phyloP scores from a whole-genome alignment of 2,797 vertebrate species.

The Gymnoscopelus microlampas region DNA sequence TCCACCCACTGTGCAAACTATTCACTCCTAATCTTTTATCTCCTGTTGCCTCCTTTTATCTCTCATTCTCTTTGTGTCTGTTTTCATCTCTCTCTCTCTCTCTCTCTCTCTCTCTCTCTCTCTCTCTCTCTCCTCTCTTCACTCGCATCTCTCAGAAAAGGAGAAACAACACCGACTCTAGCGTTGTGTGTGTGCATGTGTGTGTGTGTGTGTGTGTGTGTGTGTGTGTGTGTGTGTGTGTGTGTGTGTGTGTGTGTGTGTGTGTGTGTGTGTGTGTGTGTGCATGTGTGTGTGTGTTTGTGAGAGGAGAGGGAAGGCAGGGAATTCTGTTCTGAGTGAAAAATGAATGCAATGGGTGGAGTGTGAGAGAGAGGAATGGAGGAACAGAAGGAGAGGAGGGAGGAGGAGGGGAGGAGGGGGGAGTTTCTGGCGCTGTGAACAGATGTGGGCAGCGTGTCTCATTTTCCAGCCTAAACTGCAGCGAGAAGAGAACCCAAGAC shows the following conservation, averaged over 20 bases:
- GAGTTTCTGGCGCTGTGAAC: constrained; percentile 64
- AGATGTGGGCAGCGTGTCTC: constrained; percentile 67
- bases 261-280: constrained; percentile 12
- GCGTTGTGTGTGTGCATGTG: neutral
- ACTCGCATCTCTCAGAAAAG: neutral
- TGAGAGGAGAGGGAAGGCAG: constrained; percentile 37
- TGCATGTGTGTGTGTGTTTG: neutral
- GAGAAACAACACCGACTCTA: constrained; percentile 1
- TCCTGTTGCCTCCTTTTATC: no score
- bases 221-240: neutral
- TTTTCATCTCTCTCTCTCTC: neutral
- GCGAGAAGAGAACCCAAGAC: constrained; percentile 22
- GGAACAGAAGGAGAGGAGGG: constrained; percentile 27
- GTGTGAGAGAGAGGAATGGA: constrained; percentile 46
- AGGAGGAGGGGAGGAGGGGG: constrained; percentile 52
- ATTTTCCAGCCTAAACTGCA: constrained; percentile 54
- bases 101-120: neutral
- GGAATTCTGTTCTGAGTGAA: constrained; percentile 11
- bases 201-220: constrained; percentile 1
- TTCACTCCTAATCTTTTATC: no score
- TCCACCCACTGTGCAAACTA: no score
- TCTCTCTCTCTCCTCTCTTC: no score
- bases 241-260: neutral
- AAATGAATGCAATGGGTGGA: neutral
- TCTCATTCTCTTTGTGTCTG: neutral